Conservation (phyloP, 2,888 invertebrate genomes). For the Branchipolynoe longqiensis region DNA sequence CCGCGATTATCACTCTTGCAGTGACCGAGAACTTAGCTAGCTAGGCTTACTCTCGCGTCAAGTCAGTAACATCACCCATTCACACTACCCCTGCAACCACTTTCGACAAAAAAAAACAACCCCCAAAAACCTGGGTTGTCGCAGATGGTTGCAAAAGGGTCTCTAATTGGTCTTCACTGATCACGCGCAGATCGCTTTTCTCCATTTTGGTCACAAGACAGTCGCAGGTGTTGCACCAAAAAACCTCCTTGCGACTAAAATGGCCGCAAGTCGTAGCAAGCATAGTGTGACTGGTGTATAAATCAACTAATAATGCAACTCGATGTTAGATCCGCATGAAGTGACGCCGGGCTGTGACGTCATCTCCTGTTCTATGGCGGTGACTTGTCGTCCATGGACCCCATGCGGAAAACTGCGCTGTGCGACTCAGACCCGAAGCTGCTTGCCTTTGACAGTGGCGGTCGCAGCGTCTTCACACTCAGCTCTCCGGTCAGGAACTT, state of each 20-base stretch:
- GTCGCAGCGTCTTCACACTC: conserved; percentile 38
- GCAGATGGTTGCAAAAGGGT: no score
- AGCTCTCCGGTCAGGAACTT: conserved; percentile 88
- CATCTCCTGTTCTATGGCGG: not conserved
- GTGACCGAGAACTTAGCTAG: no score
- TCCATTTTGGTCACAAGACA: not conserved
- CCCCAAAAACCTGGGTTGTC: not conserved
- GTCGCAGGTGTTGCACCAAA: not conserved
- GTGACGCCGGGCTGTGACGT: not conserved
- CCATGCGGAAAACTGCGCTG: conserved; percentile 20
- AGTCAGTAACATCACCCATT: no score
- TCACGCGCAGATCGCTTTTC: not conserved
- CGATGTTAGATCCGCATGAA: not conserved
- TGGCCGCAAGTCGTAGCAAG: not conserved
- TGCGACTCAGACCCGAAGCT: conserved; percentile 57
- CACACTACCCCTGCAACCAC: no score
- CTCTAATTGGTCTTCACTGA: no score
- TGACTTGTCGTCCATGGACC: conserved; percentile 32
- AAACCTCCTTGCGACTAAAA: not conserved
- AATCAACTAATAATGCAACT: not conserved
- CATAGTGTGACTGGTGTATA: not conserved
- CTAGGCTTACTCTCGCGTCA: no score
- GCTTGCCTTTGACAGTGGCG: conserved; percentile 61
- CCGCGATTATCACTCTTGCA: no score
- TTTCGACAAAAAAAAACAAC: no score